Base-by-base conservation (phyloP, 2,888 invertebrate genomes). In the Spatulosminthurus flaviceps region DNA sequence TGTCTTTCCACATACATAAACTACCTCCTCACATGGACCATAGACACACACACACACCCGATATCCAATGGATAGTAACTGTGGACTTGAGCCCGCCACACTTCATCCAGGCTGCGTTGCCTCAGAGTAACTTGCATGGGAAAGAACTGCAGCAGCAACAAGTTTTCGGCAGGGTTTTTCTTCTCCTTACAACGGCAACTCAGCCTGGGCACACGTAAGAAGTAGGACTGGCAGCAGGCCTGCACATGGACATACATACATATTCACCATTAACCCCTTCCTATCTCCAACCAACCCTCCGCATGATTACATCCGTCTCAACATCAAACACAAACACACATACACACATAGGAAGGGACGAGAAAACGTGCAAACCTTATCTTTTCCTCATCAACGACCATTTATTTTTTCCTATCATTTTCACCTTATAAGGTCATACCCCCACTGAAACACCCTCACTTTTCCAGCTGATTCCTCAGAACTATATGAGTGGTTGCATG, bases 141-240 rank as follows among this genome's bases (percentile, higher is more conserved):
- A 29, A 41, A 29, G 29, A 41, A 22, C 29, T 70, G 21, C 2
- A 4, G 16, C 34, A 41, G 41, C 70, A 70, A 70, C 29, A 29
- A 70, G 70, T 41, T 41, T 60, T 67, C 51, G 28, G 67, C 72
- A 51, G 72, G 16, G 64, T 61, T 72, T 72, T 34, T 60, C 29
- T 43, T 61, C 61, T 29, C 41, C 41, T 22, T 19, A n/a, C 43
- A 69, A 19, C 75, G 75, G 75, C 75, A 75, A 70, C 79, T 51
- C 64, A 61, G 73, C 73, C 69, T 34, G 74, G 80, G 80, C 80
- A 80, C 80, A 80, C 80, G 80, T 60, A 80, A 71, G 78, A 80
- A 78, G 80, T 76, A 75, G 76, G 78, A 66, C 80, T 78, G 80
- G 80, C 75, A 80, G 75, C 78, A 78, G 66, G 80, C 64, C 80